phyloP scores from a whole-genome alignment of 1,140 invertebrate species.

The Conus betulinus region DNA sequence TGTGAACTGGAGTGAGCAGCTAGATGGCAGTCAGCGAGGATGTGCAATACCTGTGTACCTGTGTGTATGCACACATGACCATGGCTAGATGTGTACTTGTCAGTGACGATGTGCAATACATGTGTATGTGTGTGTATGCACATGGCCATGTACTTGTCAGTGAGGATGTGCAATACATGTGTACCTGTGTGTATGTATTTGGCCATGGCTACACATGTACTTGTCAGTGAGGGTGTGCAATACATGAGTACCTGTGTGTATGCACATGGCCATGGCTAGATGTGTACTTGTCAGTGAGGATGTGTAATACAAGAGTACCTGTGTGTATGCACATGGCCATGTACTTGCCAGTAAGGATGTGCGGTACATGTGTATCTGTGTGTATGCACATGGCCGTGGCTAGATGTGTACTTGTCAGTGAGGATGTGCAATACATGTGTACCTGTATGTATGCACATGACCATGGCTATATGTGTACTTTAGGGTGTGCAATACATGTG shows the following conservation, averaged over 20 bases:
- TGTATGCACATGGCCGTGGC: not conserved
- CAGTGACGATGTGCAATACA: not conserved
- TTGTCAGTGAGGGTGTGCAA: too few relatives aligned
- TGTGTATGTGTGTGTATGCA: not conserved
- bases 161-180: not conserved
- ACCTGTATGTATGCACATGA: too few relatives aligned
- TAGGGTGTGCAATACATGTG: not conserved
- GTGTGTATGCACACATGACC: not conserved
- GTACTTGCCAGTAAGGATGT: not conserved
- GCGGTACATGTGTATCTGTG: not conserved
- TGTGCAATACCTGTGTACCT: not conserved
- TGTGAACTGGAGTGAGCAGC: too few relatives aligned
- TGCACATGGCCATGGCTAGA: not conserved
- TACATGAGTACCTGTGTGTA: too few relatives aligned
- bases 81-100: not conserved
- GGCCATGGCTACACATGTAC: too few relatives aligned
- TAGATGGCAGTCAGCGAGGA: not conserved
- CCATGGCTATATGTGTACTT: not conserved
- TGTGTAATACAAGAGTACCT: not conserved
- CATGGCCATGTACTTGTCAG: not conserved
- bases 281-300: not conserved
- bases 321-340: not conserved
- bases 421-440: too few relatives aligned
- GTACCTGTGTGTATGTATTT: conserved; percentile 19
- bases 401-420: too few relatives aligned